Evolutionary conservation across 2,888 invertebrate genomes (phyloP).

Genomic region (Hetaerina titia): DNA sequence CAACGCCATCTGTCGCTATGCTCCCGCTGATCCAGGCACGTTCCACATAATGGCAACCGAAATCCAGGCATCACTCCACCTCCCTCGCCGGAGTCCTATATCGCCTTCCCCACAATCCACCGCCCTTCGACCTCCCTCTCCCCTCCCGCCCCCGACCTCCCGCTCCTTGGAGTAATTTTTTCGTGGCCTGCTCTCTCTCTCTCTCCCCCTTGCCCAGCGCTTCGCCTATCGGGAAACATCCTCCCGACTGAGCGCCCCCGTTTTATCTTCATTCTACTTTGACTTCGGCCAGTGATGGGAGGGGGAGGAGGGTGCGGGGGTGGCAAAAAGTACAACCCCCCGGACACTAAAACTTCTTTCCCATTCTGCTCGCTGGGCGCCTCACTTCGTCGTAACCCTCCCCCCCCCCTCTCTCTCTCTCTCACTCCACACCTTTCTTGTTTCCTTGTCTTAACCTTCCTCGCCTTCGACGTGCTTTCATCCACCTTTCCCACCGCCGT

Average conservation of each 20-base stretch:
- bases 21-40: constrained; percentile 47
- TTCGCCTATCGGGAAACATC: background rate
- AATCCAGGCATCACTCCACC: constrained; percentile 43
- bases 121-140: background rate
- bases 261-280: constrained; percentile 28
- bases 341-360: background rate
- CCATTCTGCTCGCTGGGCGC: background rate
- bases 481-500: background rate
- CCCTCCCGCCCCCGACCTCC: background rate
- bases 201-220: background rate
- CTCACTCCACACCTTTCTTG: background rate
- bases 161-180: background rate
- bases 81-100: background rate
- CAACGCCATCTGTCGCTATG: constrained; percentile 43
- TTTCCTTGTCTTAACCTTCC: no score
- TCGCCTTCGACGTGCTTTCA: background rate
- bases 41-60: constrained; percentile 56
- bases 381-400: background rate
- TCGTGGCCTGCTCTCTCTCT: background rate
- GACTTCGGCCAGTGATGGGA: background rate
- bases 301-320: background rate
- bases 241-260: background rate
- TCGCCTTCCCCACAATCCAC: background rate
- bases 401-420: background rate
- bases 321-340: background rate